These are phyloP conservation scores for Geodia barretti DNA, from an alignment of 37 sponge, comb jelly and placozoan species.

Conservation along the genomic window DNA sequence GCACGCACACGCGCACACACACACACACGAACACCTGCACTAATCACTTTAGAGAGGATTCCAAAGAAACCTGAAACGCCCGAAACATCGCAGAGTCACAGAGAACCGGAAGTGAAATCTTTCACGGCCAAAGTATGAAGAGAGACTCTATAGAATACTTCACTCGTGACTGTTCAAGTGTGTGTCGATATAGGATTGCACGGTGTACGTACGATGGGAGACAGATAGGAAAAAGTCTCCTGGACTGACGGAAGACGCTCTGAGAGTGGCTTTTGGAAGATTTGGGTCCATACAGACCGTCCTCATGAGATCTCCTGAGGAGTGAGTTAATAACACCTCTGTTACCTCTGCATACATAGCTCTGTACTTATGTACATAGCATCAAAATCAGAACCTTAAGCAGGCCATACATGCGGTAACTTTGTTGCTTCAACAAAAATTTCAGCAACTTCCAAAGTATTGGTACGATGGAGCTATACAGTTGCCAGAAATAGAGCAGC, in stretches of 20 bases:
- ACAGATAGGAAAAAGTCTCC: slow-evolving; percentile 8
- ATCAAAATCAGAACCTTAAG: slow-evolving; percentile 18
- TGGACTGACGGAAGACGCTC: slow-evolving; percentile 28
- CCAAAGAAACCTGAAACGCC: slow-evolving; percentile 24
- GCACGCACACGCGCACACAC: too few species aligned
- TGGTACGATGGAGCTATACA: too few species aligned
- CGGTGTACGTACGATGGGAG: slow-evolving; percentile 30
- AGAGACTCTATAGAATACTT: not conserved
- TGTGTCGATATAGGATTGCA: slow-evolving; percentile 48
- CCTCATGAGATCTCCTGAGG: slow-evolving; percentile 1
- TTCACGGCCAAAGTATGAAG: slow-evolving; percentile 23
- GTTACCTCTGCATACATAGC: not conserved
- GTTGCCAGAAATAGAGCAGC: too few species aligned
- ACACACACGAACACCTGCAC: too few species aligned
- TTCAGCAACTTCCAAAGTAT: too few species aligned
- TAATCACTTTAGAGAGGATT: slow-evolving; percentile 29
- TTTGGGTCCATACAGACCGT: slow-evolving; percentile 50
- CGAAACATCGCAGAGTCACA: not conserved
- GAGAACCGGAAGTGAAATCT: not conserved
- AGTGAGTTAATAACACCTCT: slow-evolving; percentile 4
- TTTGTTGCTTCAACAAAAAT: too few species aligned
- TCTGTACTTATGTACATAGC: slow-evolving; percentile 4
- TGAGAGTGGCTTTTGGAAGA: slow-evolving; percentile 42
- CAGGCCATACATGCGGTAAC: slow-evolving; percentile 1
- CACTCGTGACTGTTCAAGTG: not conserved